Evolutionary conservation across 64 coral and sea anemone genomes (phyloP), one percentile per base, ranked within the genome.

Genomic region (Astreopora myriophthalma): DNA sequence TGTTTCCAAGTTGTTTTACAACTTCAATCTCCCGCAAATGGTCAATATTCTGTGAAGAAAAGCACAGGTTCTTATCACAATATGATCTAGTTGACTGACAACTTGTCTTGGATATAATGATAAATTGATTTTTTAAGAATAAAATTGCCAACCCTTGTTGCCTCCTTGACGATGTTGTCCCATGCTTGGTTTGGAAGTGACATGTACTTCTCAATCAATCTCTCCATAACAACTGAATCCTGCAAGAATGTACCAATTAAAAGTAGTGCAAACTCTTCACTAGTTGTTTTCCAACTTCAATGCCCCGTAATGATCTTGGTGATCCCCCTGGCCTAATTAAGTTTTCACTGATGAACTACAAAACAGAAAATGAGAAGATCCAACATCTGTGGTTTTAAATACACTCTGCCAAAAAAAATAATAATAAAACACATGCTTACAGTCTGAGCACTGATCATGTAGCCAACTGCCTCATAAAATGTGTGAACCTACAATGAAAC

Each of bases 161-260:
- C 97, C 36, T 99, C 97, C 31, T 94, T 95, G 66, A 99, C 93
- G 13, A 99, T 95, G 35, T 99, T 99, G 55, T 99, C 97, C 97
- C 97, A 99, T 28, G 94, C 97, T 62, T 99, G 97, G 75, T 99
- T 99, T 60, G 97, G 97, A 34, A 99, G 79, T 20, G 97, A 93
- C 97, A 99, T 99, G 62, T 99, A 99, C 40, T 99, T 99, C 80
- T 99, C 97, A 79, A 99, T 99, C 35, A 99, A 26, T 85, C 97
- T 93, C 66, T 99, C 97, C 94, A 96, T 95, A 7, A 99, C 97
- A 29, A 99, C 97, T 84, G 97, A 92, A 69, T 99, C 97, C 97
- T 99, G 29, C 34, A 73, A 27, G 2, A 22, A 75, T 19, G 57
- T 11, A 65, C 5, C 40, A 86, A 28, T 34, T 12, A 84, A 3